Base-by-base conservation (phyloP, 2,113 vertebrate species). In the Siniperca knerii region DNA sequence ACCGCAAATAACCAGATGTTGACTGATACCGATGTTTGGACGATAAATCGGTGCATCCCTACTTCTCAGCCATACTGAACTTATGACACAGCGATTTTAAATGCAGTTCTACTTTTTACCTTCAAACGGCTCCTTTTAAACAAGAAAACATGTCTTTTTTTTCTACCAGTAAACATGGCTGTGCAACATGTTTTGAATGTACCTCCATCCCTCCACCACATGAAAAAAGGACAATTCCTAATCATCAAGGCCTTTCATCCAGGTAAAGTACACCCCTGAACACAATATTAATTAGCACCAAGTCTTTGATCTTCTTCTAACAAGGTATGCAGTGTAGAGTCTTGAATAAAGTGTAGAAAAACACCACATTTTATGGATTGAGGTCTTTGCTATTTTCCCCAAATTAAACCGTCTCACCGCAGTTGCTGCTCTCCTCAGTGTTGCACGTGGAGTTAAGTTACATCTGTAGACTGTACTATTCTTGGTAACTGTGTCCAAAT, bases 181-280 rank as follows among this genome's bases (percentile, higher is more conserved):
- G 11, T 42, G 75, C 60, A 84, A 52, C 70, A 58, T 61, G 79
- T 67, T 83, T 77, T 66, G 54, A 73, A 70, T 61, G 60, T 54
- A 55, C 62, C 29, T 48, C 58, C 62, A 73, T 66, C 66, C 79
- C 42, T 72, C 48, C 4, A 72, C 44, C 20, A 62, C 66, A 82
- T 35, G 15, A 86, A 90, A 90, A 60, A 68, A 82, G 54, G 12
- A 85, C 79, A 61, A 80, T 62, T 82, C 25, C 58, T 67, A 65
- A 82, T 92, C 81, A 76, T 58, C 18, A 33, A 72, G 78, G 64
- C 88, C 88, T 94, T 92, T 93, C 87, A 93, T 89, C 82, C 84
- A 90, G 85, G 84, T 91, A 82, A 83, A 84, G 82, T 73, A 87
- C 61, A 81, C 76, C 73, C 60, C 83, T 89, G 55, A 85, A 87